Conservation (phyloP, 1,140 invertebrate genomes). For the Venustaconcha ellipsiformis region DNA sequence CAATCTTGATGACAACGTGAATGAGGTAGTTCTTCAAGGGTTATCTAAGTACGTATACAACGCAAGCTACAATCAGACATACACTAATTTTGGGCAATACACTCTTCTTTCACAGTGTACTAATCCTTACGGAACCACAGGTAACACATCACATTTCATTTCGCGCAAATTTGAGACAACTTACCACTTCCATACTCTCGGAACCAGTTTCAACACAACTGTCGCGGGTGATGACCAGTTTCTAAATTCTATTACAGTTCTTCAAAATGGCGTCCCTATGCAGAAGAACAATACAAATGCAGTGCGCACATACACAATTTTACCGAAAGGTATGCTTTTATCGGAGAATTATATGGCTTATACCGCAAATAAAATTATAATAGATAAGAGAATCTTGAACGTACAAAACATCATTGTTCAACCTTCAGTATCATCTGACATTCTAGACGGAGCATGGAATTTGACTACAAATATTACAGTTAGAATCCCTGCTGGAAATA, state of each 20-base stretch:
- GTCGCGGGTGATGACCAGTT: constrained; percentile 27
- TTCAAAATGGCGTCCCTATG: neutral
- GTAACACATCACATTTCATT: constrained; percentile 26
- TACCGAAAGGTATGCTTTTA: constrained; percentile 8
- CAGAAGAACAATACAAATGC: neutral
- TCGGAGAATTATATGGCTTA: constrained; percentile 45
- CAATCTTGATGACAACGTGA: constrained; percentile 28
- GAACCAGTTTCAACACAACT: constrained; percentile 25
- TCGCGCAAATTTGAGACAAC: constrained; percentile 30
- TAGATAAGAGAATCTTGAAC: constrained; percentile 38
- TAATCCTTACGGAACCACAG: constrained; percentile 39
- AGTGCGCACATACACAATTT: neutral
- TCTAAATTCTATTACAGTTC: constrained; percentile 15
- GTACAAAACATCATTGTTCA: constrained; percentile 36
- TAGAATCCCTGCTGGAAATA: constrained; percentile 43
- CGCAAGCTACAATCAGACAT: constrained; percentile 6
- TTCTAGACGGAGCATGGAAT: constrained; percentile 41
- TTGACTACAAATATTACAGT: constrained; percentile 51
- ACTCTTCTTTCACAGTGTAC: constrained; percentile 24
- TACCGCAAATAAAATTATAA: constrained; percentile 12
- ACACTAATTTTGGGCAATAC: constrained; percentile 33
- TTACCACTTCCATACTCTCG: constrained; percentile 24
- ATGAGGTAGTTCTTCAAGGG: constrained; percentile 28
- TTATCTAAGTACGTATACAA: constrained; percentile 28
- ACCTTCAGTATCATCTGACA: constrained; percentile 33